These are phyloP conservation scores for Neotoxoptera formosana DNA, from an alignment of 1,140 invertebrate species.

Conservation along the genomic window DNA sequence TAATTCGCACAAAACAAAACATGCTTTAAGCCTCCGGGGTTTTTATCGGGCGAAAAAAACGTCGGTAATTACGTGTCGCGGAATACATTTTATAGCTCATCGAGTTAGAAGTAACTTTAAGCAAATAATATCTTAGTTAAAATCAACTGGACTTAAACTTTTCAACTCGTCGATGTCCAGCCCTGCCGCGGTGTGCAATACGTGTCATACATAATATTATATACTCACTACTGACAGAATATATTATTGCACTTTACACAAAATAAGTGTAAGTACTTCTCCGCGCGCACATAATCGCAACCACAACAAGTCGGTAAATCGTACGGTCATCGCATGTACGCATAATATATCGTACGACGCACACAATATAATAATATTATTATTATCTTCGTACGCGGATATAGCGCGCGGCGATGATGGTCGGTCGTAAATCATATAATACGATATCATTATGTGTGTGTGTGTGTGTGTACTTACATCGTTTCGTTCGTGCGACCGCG, in stretches of 20 bases:
- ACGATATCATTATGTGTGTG: no score
- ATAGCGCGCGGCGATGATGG: neutral
- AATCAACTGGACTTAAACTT: no score
- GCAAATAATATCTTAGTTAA: no score
- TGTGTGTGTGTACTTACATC: no score
- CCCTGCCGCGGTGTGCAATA: no score
- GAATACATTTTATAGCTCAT: neutral
- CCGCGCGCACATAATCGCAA: no score
- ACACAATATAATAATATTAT: neutral
- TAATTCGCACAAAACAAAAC: no score
- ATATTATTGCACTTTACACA: neutral
- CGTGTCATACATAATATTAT: neutral
- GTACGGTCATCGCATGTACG: neutral
- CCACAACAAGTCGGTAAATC: neutral
- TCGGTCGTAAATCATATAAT: slow-evolving; percentile 24
- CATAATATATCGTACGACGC: no score
- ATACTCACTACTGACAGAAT: neutral
- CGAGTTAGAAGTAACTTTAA: neutral
- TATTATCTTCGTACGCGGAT: neutral
- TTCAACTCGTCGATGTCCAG: no score
- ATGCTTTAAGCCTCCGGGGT: no score
- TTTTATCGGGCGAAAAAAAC: no score
- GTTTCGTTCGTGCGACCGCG: neutral
- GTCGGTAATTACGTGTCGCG: neutral
- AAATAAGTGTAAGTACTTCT: neutral